Base-by-base conservation (phyloP, 2,888 invertebrate species). In the Nomada goodeniana region DNA sequence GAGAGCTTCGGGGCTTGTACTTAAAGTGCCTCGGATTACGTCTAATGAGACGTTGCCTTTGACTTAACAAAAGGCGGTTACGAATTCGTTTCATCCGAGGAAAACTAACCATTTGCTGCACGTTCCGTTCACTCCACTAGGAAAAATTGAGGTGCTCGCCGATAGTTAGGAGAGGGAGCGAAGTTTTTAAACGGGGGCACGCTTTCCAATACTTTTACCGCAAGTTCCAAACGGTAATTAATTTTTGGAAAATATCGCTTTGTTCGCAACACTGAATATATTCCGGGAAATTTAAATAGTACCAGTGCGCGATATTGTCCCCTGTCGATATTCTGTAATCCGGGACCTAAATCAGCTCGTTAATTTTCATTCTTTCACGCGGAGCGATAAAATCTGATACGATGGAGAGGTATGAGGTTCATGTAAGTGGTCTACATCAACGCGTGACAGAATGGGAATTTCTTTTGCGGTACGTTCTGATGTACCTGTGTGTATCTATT, bases 281-380 rank as follows among this genome's bases (percentile, higher is more conserved):
- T 59, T 59, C 42, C 47, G 26, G 70, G 23, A 11, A 50, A 44
- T 13, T 10, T 15, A 23, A 44, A 29, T 36, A 10, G 13, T n/a
- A 18, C 44, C 68, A 20, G 59, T 23, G 59, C 64, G 44, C 57
- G 61, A 70, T 77, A 65, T 73, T 80, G 44, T 69, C 68, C 60
- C 69, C 29, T 57, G 74, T 60, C 71, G 79, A 80, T 71, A 78
- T 80, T 82, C 83, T 59, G 80, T 83, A 86, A 87, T 78, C 61
- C 70, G 60, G 78, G 69, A 80, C 85, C 85, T 83, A 87, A 89
- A 88, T 89, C 88, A 83, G 80, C 88, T 89, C 87, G 86, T 89
- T 90, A 89, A 90, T 90, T 91, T 90, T 86, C 87, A 90, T 88
- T 90, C 85, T 89, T 88, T 88, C 83, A 84, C 87, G 82, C 72